A percentile compares a stretch with the other conserved stretches of the same genome.
These are phyloP conservation scores for Euzetes globulus DNA, from an alignment of 2,888 invertebrate genomes.

Conservation along the genomic window DNA sequence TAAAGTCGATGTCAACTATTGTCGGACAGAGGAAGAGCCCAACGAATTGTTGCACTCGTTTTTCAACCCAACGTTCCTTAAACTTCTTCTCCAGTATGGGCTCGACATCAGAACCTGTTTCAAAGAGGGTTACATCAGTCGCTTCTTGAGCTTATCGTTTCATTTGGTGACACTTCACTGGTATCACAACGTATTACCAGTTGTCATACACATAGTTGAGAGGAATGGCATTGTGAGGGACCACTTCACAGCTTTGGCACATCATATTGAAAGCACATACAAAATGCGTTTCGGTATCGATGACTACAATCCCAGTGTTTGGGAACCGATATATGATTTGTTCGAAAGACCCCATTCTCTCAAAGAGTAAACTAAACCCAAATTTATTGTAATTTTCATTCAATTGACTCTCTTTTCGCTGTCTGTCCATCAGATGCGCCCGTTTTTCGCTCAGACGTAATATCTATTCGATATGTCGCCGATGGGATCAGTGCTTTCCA, in stretches of 20 bases:
- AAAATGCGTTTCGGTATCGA: constrained; percentile 15
- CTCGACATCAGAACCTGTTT: constrained; percentile 9
- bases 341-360: constrained; percentile 13
- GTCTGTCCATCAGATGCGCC: neutral
- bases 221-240: constrained; percentile 4
- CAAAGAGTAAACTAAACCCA: neutral
- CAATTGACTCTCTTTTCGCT: neutral
- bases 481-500: neutral
- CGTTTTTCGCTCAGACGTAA: constrained; percentile 3
- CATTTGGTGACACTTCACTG: constrained; percentile 11
- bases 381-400: neutral
- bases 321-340: neutral
- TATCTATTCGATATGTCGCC: neutral
- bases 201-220: neutral
- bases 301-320: constrained; percentile 22
- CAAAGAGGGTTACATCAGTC: constrained; percentile 15
- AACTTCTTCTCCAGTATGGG: neutral
- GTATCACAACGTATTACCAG: constrained; percentile 23
- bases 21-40: neutral
- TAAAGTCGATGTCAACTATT: constrained; percentile 4
- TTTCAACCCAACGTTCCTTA: neutral
- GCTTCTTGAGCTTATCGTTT: neutral
- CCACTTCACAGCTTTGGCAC: constrained; percentile 5
- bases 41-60: constrained; percentile 10
- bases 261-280: constrained; percentile 9